Conservation (phyloP, 2,797 vertebrate species). For the Gymnoscopelus microlampas region DNA sequence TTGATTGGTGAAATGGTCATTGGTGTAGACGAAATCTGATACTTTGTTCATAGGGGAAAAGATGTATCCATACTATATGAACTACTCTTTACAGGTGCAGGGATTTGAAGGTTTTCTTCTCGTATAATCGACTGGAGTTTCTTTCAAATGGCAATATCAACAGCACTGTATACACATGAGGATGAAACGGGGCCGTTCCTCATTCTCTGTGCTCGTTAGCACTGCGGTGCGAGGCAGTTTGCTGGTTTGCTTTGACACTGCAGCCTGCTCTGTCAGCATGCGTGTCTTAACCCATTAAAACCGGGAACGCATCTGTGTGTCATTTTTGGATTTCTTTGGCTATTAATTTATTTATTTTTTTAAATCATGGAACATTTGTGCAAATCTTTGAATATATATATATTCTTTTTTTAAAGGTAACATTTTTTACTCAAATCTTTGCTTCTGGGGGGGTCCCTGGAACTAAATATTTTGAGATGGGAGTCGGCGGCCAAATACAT, state of each 20-base stretch:
- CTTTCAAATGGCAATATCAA: constrained; percentile 2
- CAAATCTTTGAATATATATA: no score
- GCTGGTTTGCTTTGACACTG: constrained; percentile 52
- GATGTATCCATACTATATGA: not conserved
- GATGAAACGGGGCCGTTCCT: constrained; percentile 26
- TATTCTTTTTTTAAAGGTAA: no score
- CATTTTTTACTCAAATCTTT: no score
- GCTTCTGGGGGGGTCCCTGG: no score
- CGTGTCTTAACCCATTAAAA: constrained; percentile 31
- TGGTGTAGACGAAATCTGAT: not conserved
- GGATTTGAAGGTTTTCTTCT: not conserved
- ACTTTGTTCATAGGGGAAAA: not conserved
- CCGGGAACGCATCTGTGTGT: no score
- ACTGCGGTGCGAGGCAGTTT: constrained; percentile 47
- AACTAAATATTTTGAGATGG: no score
- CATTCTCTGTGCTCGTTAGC: constrained; percentile 51
- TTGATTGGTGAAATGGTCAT: constrained; percentile 18
- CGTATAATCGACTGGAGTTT: not conserved
- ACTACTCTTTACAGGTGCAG: constrained; percentile 4
- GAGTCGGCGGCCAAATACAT: no score
- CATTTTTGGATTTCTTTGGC: no score
- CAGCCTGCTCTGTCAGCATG: constrained; percentile 69
- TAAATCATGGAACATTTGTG: no score
- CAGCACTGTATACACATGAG: not conserved
- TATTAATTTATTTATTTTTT: no score